Percentiles rank a stretch among this genome's conserved stretches.
Conservation (phyloP, 2,888 invertebrate species). For the Celastrina argiolus region DNA sequence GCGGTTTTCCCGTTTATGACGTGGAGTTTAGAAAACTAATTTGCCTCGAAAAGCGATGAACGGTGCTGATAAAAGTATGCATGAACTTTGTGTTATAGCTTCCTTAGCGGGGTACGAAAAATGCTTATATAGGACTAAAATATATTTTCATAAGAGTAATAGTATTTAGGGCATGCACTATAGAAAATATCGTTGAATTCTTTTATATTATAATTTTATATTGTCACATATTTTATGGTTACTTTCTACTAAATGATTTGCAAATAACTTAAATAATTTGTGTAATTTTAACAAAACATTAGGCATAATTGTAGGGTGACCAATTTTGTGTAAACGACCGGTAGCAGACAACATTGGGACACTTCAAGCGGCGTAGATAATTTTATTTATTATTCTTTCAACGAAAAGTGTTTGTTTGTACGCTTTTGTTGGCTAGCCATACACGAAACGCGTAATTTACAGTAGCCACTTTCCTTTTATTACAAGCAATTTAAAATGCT, state of each 20-base stretch:
- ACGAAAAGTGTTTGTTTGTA: slow-evolving; percentile 9
- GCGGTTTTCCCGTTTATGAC: slow-evolving; percentile 60
- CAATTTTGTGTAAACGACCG: not conserved
- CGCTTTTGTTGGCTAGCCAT: not conserved
- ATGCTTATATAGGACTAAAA: no score
- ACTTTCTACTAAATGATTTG: not conserved
- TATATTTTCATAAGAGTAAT: no score
- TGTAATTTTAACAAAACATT: not conserved
- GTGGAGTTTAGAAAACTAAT: slow-evolving; percentile 56
- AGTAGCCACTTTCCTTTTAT: slow-evolving; percentile 17
- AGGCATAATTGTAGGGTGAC: not conserved
- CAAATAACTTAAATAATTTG: not conserved
- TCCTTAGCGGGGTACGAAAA: no score
- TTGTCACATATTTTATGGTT: not conserved
- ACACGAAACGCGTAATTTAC: slow-evolving; percentile 13
- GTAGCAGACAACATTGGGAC: slow-evolving; percentile 5
- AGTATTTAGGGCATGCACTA: no score
- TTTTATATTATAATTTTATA: not conserved
- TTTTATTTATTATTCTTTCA: slow-evolving; percentile 20
- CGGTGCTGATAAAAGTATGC: not conserved
- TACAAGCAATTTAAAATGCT: slow-evolving; percentile 1
- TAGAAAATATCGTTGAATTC: not conserved
- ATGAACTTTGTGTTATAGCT: no score
- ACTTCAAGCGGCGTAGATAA: slow-evolving; percentile 19
- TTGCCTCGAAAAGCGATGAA: slow-evolving; percentile 6